Evolutionary conservation across 2,888 invertebrate species (phyloP), one percentile per base, ranked within the genome.

Genomic region (Drosophila gaucha): DNA sequence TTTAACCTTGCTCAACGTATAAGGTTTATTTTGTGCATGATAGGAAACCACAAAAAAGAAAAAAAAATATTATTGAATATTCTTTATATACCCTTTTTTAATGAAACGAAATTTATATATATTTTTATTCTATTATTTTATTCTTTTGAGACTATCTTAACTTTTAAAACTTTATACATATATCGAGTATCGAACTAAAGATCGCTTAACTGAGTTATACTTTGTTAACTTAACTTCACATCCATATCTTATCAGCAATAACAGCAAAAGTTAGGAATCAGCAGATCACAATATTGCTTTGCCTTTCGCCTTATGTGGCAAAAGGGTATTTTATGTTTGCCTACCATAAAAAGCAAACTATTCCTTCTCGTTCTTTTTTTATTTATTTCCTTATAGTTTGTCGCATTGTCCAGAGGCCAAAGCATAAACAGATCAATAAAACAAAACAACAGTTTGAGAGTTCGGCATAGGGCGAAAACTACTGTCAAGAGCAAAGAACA

Each of bases 401-500:
- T 55, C 39, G 33, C 54, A 62, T 66, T 66, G 72, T 76, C 72
- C 72, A 62, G 55, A 59, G 58, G 56, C 66, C 50, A 51, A 66
- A 60, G 72, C 78, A 87, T 85, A 85, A 84, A 87, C 82, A 80
- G 82, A 80, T 87, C 87, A 87, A 80, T 80, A 85, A 84, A 84
- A 64, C 63, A 65, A 55, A 70, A 55, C 57, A 55, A 58, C 26
- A 78, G 56, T 47, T 52, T 20, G 26, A n/a, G 44, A 44, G 44
- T 24, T 5, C 20, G 46, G 30, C n/a, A 4, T 28, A 54, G 39
- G 65, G 51, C 46, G 65, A 44, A 62, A 80, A 57, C 49, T 64
- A 71, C 31, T 58, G 59, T 74, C 74, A 57, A 58, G 75, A 59
- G 47, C 65, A 49, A 51, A 60, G 57, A 59, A 30, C 64, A 43